phyloP scores from a whole-genome alignment of 2,797 vertebrate genomes.

The Margarornis squamiger region DNA sequence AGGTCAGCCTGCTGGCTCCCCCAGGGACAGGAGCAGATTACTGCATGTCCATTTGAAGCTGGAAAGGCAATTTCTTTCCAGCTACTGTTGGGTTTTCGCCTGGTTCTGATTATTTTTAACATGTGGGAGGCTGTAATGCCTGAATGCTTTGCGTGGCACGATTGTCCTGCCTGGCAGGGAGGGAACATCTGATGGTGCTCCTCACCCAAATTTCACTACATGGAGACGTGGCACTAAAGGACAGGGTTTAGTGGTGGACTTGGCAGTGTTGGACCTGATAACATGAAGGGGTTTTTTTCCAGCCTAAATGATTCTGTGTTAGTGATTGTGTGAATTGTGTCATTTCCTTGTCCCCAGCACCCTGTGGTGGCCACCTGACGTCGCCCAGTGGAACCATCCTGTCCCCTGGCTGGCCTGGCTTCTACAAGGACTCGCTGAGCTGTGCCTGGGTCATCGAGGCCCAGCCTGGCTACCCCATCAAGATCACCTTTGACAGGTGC shows the following conservation, averaged over 20 bases:
- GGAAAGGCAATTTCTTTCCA: background rate
- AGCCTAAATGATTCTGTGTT: background rate
- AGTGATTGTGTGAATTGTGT: background rate
- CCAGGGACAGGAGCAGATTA: background rate
- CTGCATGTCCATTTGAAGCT: background rate
- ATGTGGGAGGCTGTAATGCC: rapidly evolving
- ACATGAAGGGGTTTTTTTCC: background rate
- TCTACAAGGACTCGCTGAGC: constrained; percentile 98
- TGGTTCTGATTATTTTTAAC: background rate
- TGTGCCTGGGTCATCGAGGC: constrained; percentile 99
- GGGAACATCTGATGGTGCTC: rapidly evolving
- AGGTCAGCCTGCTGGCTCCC: background rate
- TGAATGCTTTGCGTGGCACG: rapidly evolving
- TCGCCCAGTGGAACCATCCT: constrained; percentile 95
- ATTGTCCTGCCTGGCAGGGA: background rate
- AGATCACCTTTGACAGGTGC: constrained; percentile 99
- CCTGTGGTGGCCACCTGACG: constrained; percentile 94
- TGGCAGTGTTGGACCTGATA: background rate
- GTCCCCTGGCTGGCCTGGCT: constrained; percentile 98
- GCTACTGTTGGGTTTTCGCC: rapidly evolving
- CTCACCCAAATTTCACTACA: rapidly evolving
- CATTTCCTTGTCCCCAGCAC: constrained; percentile 76
- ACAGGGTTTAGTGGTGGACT: rapidly evolving
- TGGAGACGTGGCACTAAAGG: background rate
- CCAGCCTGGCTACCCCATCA: constrained; percentile 96